Conservation (phyloP, 2,797 vertebrate species). For the Chromis chromis region DNA sequence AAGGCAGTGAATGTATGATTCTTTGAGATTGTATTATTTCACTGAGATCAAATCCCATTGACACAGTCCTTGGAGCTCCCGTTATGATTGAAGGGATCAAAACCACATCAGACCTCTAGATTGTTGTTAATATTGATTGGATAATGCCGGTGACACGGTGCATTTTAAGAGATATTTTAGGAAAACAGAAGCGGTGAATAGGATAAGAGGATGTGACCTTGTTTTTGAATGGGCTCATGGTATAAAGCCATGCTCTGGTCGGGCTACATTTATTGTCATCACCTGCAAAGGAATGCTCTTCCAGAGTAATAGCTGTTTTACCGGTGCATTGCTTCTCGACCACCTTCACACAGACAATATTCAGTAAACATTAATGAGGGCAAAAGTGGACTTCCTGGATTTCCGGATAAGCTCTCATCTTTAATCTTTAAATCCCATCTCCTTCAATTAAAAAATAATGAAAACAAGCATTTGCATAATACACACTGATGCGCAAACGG, state of each 20-base stretch:
- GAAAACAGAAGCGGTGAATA: conserved; percentile 14
- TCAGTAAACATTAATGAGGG: conserved; percentile 36
- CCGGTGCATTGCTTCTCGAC: not conserved
- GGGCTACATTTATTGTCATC: conserved; percentile 19
- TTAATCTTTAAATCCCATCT: conserved; percentile 64
- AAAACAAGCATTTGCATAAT: conserved; percentile 43
- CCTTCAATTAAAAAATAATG: conserved; percentile 56
- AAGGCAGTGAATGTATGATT: conserved; percentile 54
- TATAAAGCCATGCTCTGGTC: conserved; percentile 16
- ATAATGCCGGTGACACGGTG: conserved; percentile 23
- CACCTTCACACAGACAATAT: conserved; percentile 11
- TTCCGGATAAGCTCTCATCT: conserved; percentile 49
- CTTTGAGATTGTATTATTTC: conserved; percentile 69
- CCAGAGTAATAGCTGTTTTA: not conserved
- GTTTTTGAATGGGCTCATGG: conserved; percentile 10
- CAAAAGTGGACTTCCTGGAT: conserved; percentile 44
- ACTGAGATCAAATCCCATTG: conserved; percentile 52
- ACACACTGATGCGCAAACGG: conserved; percentile 23
- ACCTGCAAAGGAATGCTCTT: conserved; percentile 8
- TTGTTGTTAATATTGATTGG: conserved; percentile 49
- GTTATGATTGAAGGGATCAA: conserved; percentile 45
- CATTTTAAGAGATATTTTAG: conserved; percentile 32
- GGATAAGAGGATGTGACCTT: conserved; percentile 30
- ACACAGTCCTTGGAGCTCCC: conserved; percentile 46
- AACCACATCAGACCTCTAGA: conserved; percentile 60